A percentile compares a stretch with the other conserved stretches of the same genome.
Conservation (phyloP, 2,888 invertebrate genomes). For the Heteromyza rotundicornis region DNA sequence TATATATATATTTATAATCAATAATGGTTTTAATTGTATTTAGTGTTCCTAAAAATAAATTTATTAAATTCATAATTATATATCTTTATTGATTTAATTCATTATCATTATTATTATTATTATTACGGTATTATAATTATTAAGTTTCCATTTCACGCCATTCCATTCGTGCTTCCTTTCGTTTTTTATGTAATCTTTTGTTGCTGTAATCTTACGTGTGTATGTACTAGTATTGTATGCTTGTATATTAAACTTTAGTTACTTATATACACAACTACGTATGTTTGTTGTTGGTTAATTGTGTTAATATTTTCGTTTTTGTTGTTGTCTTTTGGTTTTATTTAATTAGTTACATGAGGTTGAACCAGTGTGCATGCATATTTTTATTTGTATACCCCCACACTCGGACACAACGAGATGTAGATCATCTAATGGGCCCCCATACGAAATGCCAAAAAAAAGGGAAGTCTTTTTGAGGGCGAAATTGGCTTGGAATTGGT, state of each 20-base stretch:
- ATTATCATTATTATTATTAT: constrained; percentile 39
- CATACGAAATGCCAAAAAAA: too few species aligned
- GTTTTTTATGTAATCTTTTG: constrained; percentile 26
- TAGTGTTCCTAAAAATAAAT: constrained; percentile 50
- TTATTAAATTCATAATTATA: constrained; percentile 44
- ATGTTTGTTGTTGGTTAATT: too few species aligned
- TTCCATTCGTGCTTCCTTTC: constrained; percentile 38
- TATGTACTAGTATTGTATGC: too few species aligned
- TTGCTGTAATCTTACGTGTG: constrained; percentile 19
- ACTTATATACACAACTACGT: not conserved
- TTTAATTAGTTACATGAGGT: too few species aligned
- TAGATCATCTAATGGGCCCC: too few species aligned
- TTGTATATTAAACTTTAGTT: constrained; percentile 7
- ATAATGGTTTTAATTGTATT: constrained; percentile 26
- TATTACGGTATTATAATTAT: constrained; percentile 26
- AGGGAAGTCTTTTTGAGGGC: too few species aligned
- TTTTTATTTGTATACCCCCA: too few species aligned
- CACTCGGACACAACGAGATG: too few species aligned
- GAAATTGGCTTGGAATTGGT: too few species aligned
- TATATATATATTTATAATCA: constrained; percentile 25
- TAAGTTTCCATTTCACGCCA: constrained; percentile 50
- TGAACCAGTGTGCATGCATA: too few species aligned
- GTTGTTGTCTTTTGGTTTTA: too few species aligned
- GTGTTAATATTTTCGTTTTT: too few species aligned
- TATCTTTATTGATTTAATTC: constrained; percentile 39